phyloP scores from a whole-genome alignment of 2,888 invertebrate genomes.

The Leptogaster cylindrica region DNA sequence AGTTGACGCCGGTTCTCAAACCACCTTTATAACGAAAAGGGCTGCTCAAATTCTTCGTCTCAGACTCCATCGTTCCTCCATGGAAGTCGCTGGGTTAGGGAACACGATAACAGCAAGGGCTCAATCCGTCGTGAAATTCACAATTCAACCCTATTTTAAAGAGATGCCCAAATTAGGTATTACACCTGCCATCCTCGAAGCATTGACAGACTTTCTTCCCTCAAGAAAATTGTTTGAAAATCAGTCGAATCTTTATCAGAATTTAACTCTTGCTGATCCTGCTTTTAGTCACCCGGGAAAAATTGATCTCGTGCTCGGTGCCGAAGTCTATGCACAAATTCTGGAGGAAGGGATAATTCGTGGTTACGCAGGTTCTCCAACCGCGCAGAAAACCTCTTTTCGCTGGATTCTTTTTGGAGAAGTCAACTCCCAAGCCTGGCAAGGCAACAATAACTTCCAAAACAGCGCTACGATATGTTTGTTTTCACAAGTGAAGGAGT shows the following conservation, averaged over 20 bases:
- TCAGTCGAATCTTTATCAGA: background rate
- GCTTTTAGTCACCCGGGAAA: too few species aligned
- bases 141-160: background rate
- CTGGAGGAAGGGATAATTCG: background rate
- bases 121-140: background rate
- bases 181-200: background rate
- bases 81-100: too few species aligned
- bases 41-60: background rate
- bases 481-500: too few species aligned
- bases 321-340: background rate
- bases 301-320: background rate
- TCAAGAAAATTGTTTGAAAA: background rate
- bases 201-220: background rate
- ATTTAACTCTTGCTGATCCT: background rate
- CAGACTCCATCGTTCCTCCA: too few species aligned
- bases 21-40: background rate
- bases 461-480: too few species aligned
- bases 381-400: background rate
- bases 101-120: too few species aligned
- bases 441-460: too few species aligned
- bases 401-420: background rate
- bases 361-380: background rate
- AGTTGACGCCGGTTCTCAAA: background rate
- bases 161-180: background rate
- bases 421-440: too few species aligned